Percentiles rank a stretch among this genome's conserved stretches.
phyloP scores from a whole-genome alignment of 2,888 invertebrate species.

The Girardia tigrina region DNA sequence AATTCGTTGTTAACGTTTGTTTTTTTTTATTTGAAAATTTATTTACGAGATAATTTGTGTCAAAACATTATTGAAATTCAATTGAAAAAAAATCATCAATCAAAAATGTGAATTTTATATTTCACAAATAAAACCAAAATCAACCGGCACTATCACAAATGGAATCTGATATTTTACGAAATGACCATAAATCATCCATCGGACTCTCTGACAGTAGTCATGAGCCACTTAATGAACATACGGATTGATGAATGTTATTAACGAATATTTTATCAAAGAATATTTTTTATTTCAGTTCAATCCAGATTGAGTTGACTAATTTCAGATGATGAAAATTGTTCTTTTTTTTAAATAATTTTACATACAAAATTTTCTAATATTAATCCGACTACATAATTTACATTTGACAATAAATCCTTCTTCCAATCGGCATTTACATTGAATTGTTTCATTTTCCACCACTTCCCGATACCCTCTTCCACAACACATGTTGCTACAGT shows the following conservation, averaged over 20 bases:
- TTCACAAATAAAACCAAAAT: slow-evolving; percentile 7
- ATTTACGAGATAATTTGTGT: too few species aligned
- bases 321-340: not conserved
- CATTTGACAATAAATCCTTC: not conserved
- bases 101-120: not conserved
- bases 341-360: too few species aligned
- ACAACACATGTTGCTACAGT: slow-evolving; percentile 9
- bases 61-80: too few species aligned
- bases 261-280: not conserved
- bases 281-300: not conserved
- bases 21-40: too few species aligned
- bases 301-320: not conserved
- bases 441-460: not conserved
- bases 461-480: slow-evolving; percentile 11
- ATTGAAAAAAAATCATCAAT: not conserved
- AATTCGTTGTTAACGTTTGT: too few species aligned
- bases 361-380: slow-evolving; percentile 6
- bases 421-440: not conserved
- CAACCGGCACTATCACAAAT: not conserved
- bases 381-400: not conserved
- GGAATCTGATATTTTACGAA: slow-evolving; percentile 18
- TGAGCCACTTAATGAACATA: slow-evolving; percentile 10
- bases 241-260: not conserved
- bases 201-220: slow-evolving; percentile 12
- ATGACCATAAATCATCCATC: slow-evolving; percentile 11